Conservation (phyloP, 1,140 invertebrate genomes). For the Drosophila ohnishii region DNA sequence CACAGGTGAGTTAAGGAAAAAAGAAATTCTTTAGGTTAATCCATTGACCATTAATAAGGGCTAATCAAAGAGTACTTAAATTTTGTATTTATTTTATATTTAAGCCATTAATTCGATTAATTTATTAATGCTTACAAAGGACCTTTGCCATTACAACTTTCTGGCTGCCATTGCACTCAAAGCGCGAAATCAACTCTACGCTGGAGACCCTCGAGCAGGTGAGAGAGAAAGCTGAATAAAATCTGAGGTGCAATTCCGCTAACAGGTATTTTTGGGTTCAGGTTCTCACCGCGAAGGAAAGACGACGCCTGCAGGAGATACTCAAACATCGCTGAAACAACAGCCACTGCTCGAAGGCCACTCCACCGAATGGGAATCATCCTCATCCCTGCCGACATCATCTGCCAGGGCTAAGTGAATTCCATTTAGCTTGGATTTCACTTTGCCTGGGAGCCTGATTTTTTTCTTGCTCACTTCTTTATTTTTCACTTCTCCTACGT, state of each 20-base stretch:
- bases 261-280: conserved; percentile 16
- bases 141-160: conserved; percentile 80
- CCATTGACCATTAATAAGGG: not conserved
- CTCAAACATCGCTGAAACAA: conserved; percentile 64
- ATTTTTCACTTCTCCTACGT: conserved; percentile 21
- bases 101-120: not conserved
- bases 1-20: conserved; percentile 61
- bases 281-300: conserved; percentile 73
- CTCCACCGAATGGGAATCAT: conserved; percentile 15
- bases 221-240: conserved; percentile 1
- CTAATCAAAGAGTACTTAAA: not conserved
- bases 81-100: not conserved
- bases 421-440: conserved; percentile 66
- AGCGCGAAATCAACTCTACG: conserved; percentile 78
- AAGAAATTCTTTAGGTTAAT: fast-evolving
- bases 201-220: conserved; percentile 78
- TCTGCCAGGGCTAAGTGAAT: conserved; percentile 56
- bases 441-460: conserved; percentile 50
- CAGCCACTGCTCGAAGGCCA: conserved; percentile 3
- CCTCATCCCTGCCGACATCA: conserved; percentile 23
- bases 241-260: conserved; percentile 6
- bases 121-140: conserved; percentile 3
- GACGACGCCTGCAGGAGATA: conserved; percentile 80
- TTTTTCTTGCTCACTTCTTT: conserved; percentile 20
- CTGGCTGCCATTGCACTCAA: conserved; percentile 78